These are phyloP conservation scores for Conops quadrifasciatus DNA, from an alignment of 2,888 invertebrate species.

Conservation along the genomic window DNA sequence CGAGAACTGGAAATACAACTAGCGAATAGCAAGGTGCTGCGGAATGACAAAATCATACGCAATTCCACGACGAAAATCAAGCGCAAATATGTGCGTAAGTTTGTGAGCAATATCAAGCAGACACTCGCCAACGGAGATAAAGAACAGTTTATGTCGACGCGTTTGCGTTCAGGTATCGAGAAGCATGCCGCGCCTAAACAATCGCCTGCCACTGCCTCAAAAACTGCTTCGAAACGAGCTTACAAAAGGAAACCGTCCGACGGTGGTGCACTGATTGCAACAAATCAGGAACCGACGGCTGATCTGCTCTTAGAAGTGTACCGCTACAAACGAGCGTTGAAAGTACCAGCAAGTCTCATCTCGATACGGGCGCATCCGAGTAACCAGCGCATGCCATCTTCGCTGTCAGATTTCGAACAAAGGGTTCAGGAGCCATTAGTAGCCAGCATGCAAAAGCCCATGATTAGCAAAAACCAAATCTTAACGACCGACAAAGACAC, in stretches of 20 bases:
- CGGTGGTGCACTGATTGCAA: neutral
- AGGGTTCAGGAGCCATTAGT: constrained; percentile 44
- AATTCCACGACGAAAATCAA: constrained; percentile 59
- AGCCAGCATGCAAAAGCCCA: constrained; percentile 27
- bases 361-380: constrained; percentile 77
- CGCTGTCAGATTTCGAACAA: constrained; percentile 80
- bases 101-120: constrained; percentile 39
- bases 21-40: constrained; percentile 62
- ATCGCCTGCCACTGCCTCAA: constrained; percentile 49
- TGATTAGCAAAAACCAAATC: constrained; percentile 49
- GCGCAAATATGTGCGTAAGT: constrained; percentile 57
- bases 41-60: constrained; percentile 62
- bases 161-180: constrained; percentile 48
- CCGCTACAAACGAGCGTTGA: constrained; percentile 80
- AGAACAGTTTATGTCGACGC: constrained; percentile 52
- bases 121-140: constrained; percentile 38
- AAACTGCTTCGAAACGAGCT: constrained; percentile 73
- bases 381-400: constrained; percentile 75
- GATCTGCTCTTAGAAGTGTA: constrained; percentile 72
- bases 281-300: constrained; percentile 45
- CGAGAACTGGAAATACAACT: constrained; percentile 61
- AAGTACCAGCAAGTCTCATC: constrained; percentile 83
- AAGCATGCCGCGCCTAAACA: constrained; percentile 18
- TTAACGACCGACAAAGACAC: constrained; percentile 44
- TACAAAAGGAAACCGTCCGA: constrained; percentile 30